These are phyloP conservation scores for Ferdinandea cuprea DNA, from an alignment of 2,888 invertebrate genomes.

Conservation along the genomic window DNA sequence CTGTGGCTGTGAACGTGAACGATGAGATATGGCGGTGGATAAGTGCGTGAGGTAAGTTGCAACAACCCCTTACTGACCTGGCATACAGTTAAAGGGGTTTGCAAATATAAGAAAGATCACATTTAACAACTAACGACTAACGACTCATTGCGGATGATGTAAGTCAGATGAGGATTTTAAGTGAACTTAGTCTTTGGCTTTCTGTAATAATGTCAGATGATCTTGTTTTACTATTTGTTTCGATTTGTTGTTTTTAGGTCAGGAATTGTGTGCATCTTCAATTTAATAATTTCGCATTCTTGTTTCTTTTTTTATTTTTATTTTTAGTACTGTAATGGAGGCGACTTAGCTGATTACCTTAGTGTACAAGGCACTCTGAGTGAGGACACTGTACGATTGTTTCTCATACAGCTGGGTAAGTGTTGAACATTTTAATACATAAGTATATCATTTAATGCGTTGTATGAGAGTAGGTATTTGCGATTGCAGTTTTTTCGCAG, in stretches of 20 bases:
- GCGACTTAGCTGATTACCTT: conserved; percentile 98
- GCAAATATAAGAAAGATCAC: conserved; percentile 11
- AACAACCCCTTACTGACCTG: conserved; percentile 25
- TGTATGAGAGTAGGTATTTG: too few species aligned
- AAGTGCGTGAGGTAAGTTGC: conserved; percentile 51
- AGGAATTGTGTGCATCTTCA: conserved; percentile 52
- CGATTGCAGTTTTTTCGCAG: too few species aligned
- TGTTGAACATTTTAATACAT: too few species aligned
- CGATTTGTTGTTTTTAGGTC: conserved; percentile 60
- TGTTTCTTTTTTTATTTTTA: conserved; percentile 74
- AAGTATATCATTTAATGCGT: neutral
- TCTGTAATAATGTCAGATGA: conserved; percentile 28
- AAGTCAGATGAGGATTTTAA: conserved; percentile 28
- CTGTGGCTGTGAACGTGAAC: conserved; percentile 23
- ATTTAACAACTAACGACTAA: conserved; percentile 34
- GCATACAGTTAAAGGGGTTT: conserved; percentile 3
- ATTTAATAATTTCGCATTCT: conserved; percentile 38
- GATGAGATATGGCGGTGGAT: conserved; percentile 13
- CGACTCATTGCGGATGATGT: conserved; percentile 56
- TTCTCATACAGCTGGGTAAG: conserved; percentile 95
- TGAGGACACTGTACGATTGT: conserved; percentile 97
- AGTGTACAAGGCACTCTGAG: conserved; percentile 96
- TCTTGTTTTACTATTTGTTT: neutral
- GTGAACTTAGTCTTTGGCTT: conserved; percentile 47
- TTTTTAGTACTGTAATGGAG: conserved; percentile 98